These are phyloP conservation scores for Petrocephalus schoutedeni DNA, from an alignment of 2,797 vertebrate species.

Conservation along the genomic window DNA sequence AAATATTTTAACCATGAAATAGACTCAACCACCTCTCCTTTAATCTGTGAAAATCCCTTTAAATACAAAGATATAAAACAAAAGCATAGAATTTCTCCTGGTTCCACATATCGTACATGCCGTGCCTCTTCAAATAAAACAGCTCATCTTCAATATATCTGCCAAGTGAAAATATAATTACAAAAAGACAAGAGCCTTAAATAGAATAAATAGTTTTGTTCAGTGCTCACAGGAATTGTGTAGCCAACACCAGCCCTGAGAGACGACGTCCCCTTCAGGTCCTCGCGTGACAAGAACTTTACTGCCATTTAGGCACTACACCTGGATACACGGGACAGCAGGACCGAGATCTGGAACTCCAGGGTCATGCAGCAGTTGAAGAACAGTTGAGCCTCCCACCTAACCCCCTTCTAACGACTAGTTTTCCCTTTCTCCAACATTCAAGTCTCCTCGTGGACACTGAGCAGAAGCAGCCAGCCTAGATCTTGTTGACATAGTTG, in stretches of 20 bases:
- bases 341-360: conserved; percentile 40
- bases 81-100: conserved; percentile 46
- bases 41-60: conserved; percentile 44
- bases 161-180: conserved; percentile 45
- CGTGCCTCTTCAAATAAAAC: conserved; percentile 47
- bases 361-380: conserved; percentile 37
- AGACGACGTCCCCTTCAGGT: conserved; percentile 28
- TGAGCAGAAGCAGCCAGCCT: conserved; percentile 37
- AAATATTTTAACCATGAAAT: conserved; percentile 28
- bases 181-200: conserved; percentile 71
- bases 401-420: background rate
- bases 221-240: conserved; percentile 60
- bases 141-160: conserved; percentile 51
- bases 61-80: conserved; percentile 30
- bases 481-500: conserved; percentile 96
- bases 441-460: conserved; percentile 31
- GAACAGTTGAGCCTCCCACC: conserved; percentile 26
- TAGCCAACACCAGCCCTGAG: conserved; percentile 44
- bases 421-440: conserved; percentile 18
- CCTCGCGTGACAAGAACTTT: conserved; percentile 35
- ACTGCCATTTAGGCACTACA: conserved; percentile 35
- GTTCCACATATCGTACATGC: conserved; percentile 55
- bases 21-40: conserved; percentile 38
- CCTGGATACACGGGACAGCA: conserved; percentile 33
- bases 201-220: conserved; percentile 98